Conservation (phyloP, 2,113 vertebrate genomes). For the Eurystomus gularis region DNA sequence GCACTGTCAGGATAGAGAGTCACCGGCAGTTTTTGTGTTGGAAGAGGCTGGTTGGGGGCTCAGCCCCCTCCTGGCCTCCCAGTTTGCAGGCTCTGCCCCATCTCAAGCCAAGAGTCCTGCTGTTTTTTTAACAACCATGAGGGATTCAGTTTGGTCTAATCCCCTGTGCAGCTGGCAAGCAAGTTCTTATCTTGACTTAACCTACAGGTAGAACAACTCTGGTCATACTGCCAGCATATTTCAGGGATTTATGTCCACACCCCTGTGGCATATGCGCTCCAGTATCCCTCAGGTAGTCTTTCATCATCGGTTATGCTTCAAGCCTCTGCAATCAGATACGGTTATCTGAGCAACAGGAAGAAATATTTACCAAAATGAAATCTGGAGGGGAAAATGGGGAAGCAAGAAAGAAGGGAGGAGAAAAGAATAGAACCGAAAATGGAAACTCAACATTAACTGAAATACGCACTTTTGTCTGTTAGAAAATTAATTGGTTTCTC, state of each 20-base stretch:
- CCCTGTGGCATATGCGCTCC: background rate
- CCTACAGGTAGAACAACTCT: constrained; percentile 32
- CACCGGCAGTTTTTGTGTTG: background rate
- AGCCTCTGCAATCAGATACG: background rate
- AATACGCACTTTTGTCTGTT: background rate
- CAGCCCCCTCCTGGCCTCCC: rapidly evolving
- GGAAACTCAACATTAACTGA: background rate
- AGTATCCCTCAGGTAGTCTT: constrained; percentile 15
- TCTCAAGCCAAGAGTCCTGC: background rate
- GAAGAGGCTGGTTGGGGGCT: background rate
- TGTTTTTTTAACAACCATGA: background rate
- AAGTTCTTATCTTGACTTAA: constrained; percentile 20
- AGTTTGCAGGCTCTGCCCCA: background rate
- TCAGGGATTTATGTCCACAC: constrained; percentile 42
- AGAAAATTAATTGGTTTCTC: background rate
- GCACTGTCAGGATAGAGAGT: rapidly evolving
- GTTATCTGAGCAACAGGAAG: constrained; percentile 16
- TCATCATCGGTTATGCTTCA: background rate
- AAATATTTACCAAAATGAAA: constrained; percentile 36
- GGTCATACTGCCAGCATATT: background rate
- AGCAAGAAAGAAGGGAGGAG: background rate
- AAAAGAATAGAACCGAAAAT: background rate
- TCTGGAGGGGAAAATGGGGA: background rate
- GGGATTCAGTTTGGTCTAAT: background rate
- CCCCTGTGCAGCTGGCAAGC: background rate